phyloP scores from a whole-genome alignment of 2,888 invertebrate genomes.

The Podotricha telesiphe region DNA sequence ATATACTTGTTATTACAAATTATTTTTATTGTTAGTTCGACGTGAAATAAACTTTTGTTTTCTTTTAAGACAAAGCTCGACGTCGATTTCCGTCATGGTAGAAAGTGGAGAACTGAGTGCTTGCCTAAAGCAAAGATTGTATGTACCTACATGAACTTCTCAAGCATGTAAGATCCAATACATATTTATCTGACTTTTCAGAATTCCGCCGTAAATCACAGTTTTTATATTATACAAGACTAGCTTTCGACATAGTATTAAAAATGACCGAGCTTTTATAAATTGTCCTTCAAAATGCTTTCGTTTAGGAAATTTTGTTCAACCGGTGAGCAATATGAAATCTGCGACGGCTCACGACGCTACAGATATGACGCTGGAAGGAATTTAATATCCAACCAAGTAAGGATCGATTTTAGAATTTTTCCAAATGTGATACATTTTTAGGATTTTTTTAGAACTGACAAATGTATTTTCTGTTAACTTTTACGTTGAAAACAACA shows the following conservation, averaged over 20 bases:
- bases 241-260: background rate
- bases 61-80: too few relatives aligned
- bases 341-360: constrained; percentile 42
- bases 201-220: background rate
- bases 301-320: constrained; percentile 32
- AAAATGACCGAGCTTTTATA: constrained; percentile 30
- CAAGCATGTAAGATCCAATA: too few relatives aligned
- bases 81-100: too few relatives aligned
- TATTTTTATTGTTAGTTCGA: too few relatives aligned
- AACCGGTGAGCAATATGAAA: constrained; percentile 40
- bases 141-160: too few relatives aligned
- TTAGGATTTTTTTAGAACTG: background rate
- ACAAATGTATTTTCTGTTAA: background rate
- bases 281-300: constrained; percentile 34
- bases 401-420: constrained; percentile 47
- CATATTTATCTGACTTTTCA: background rate
- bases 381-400: constrained; percentile 54
- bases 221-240: background rate
- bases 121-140: too few relatives aligned
- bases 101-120: too few relatives aligned
- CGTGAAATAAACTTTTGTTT: too few relatives aligned
- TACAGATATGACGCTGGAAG: constrained; percentile 50
- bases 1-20: too few relatives aligned
- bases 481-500: background rate
- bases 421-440: constrained; percentile 22